Conservation (phyloP, 2,113 vertebrate genomes). For the Spermophilus dauricus region DNA sequence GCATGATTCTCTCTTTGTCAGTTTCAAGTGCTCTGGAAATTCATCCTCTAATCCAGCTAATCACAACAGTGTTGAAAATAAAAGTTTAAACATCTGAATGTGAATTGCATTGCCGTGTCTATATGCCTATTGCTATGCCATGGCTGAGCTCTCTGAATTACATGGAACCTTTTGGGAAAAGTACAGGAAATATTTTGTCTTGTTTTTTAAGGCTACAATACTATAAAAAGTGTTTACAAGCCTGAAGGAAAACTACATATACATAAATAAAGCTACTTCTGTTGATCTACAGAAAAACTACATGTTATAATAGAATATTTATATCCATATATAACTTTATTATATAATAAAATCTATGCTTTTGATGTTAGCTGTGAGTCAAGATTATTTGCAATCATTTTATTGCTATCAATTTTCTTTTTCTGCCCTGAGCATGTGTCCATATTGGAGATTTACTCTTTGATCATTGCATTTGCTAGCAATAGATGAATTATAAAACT, state of each 20-base stretch:
- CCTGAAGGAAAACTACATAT: conserved; percentile 22
- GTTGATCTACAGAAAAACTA: conserved; percentile 7
- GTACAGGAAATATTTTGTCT: conserved; percentile 39
- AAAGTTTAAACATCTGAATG: neutral
- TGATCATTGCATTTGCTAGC: conserved; percentile 7
- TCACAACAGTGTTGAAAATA: conserved; percentile 4
- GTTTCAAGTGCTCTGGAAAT: neutral
- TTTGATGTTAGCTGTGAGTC: conserved; percentile 56
- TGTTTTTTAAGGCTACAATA: conserved; percentile 27
- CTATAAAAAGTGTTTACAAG: conserved; percentile 23
- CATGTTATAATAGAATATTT: neutral
- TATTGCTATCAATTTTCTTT: conserved; percentile 45
- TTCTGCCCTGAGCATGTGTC: neutral
- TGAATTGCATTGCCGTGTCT: neutral
- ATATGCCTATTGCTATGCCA: accelerated
- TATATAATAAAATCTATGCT: conserved; percentile 2
- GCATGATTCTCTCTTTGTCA: neutral
- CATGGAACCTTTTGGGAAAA: neutral
- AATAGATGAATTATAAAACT: neutral
- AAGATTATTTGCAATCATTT: conserved; percentile 63
- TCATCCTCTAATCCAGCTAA: neutral
- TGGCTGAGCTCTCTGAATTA: conserved; percentile 2
- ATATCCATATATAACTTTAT: conserved; percentile 5
- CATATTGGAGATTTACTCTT: neutral
- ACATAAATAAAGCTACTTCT: conserved; percentile 49